These are phyloP conservation scores for Hoplias malabaricus DNA, from an alignment of 2,113 vertebrate species.

Conservation along the genomic window DNA sequence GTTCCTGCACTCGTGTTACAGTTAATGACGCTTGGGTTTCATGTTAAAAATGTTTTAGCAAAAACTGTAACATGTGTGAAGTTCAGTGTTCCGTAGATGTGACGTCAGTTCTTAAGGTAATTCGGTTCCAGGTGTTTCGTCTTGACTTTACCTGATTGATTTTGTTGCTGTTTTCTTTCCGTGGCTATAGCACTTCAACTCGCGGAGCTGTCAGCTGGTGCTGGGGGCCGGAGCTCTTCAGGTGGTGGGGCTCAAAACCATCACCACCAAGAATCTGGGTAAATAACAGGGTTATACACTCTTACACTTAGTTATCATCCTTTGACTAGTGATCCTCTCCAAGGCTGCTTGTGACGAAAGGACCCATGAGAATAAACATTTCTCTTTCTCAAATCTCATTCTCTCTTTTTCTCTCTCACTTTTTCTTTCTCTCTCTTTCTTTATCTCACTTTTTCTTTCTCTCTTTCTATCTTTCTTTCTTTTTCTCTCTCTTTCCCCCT, in stretches of 20 bases:
- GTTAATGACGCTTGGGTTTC: too few relatives aligned
- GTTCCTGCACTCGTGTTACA: too few relatives aligned
- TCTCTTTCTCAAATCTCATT: too few relatives aligned
- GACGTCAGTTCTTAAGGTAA: too few relatives aligned
- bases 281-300: constrained; percentile 48
- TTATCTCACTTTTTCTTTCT: constrained; percentile 27
- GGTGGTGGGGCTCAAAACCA: constrained; percentile 97
- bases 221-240: constrained; percentile 95
- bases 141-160: constrained; percentile 3
- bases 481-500: constrained; percentile 11
- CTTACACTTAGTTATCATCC: background rate
- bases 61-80: background rate
- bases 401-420: too few relatives aligned
- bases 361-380: too few relatives aligned
- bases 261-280: constrained; percentile 99
- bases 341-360: too few relatives aligned
- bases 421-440: background rate
- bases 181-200: constrained; percentile 92
- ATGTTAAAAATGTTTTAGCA: too few relatives aligned
- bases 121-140: background rate
- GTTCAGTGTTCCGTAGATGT: too few relatives aligned
- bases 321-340: too few relatives aligned
- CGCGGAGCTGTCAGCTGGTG: constrained; percentile 94
- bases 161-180: constrained; percentile 27
- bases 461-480: constrained; percentile 36